A percentile compares a stretch with the other conserved stretches of the same genome.
Evolutionary conservation across 2,797 vertebrate genomes (phyloP).

Genomic region (Arnoldichthys spilopterus): DNA sequence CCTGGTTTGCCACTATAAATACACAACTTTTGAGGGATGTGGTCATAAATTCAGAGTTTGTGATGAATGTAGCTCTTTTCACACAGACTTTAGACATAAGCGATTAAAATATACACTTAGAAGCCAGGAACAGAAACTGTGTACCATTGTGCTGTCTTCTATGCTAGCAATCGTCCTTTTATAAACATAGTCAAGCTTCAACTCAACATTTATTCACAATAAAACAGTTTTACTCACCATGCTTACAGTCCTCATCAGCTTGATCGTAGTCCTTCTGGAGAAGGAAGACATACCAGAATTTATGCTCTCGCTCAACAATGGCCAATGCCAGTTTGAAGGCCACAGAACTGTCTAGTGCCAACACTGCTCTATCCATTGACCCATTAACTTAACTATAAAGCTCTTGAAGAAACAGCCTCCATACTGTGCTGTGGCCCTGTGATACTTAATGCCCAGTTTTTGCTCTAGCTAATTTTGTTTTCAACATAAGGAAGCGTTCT

Average conservation of each 20-base stretch:
- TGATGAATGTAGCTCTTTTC: too few relatives aligned
- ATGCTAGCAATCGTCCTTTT: background rate
- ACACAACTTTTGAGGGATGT: too few relatives aligned
- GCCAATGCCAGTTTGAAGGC: background rate
- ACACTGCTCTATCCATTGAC: background rate
- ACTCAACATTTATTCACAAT: background rate
- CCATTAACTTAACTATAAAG: background rate
- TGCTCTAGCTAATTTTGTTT: background rate
- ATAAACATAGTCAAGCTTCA: background rate
- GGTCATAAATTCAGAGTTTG: too few relatives aligned
- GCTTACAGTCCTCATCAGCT: constrained; percentile 98
- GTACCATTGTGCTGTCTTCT: background rate
- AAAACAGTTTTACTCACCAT: constrained; percentile 81
- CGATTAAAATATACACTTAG: too few relatives aligned
- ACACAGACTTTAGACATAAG: too few relatives aligned
- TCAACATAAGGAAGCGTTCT: constrained; percentile 12
- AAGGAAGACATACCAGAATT: constrained; percentile 14
- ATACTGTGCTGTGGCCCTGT: background rate
- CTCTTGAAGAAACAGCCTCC: background rate
- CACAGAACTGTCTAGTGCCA: background rate
- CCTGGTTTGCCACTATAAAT: too few relatives aligned
- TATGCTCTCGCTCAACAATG: background rate
- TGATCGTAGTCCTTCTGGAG: constrained; percentile 98
- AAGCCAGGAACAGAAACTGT: too few relatives aligned
- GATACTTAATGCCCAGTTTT: background rate